Conservation (phyloP, 92 coral and sea anemone genomes). For the Pocillopora grandis region DNA sequence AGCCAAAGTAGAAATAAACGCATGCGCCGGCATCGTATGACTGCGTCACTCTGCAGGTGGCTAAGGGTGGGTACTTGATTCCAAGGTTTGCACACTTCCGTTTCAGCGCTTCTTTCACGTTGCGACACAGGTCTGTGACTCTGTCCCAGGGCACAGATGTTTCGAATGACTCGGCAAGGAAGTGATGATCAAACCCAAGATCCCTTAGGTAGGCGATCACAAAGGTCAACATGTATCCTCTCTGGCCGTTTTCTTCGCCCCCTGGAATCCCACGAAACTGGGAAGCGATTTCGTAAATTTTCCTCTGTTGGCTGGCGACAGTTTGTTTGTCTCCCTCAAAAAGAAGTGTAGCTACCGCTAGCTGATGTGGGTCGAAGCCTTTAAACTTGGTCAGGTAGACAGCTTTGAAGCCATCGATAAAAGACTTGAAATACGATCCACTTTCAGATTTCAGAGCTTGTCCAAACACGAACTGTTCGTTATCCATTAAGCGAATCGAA, state of each 20-base stretch:
- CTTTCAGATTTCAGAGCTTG: constrained; percentile 93
- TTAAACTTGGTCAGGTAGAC: constrained; percentile 93
- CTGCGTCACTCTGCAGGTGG: constrained; percentile 96
- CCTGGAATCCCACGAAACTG: constrained; percentile 92
- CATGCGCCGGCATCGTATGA: constrained; percentile 98
- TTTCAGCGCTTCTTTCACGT: constrained; percentile 85
- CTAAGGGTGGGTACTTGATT: constrained; percentile 78
- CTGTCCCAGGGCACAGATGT: constrained; percentile 99
- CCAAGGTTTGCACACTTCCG: constrained; percentile 93
- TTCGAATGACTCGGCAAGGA: constrained; percentile 95
- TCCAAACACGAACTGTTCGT: constrained; percentile 96
- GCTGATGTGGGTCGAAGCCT: constrained; percentile 85
- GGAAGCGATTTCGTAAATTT: constrained; percentile 89
- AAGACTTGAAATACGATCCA: constrained; percentile 84
- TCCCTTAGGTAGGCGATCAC: constrained; percentile 96
- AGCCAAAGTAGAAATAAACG: constrained; percentile 98
- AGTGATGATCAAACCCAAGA: constrained; percentile 85
- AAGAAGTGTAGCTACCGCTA: constrained; percentile 92
- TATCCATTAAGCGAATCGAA: constrained; percentile 95
- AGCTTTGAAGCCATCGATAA: constrained; percentile 91
- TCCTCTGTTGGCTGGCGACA: constrained; percentile 82
- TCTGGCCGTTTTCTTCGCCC: constrained; percentile 94
- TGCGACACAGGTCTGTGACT: constrained; percentile 80
- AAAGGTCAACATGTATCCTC: constrained; percentile 97
- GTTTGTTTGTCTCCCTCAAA: constrained; percentile 85